Evolutionary conservation across 1,140 invertebrate genomes (phyloP).

Genomic region (silkworm (Bombyx mori)): DNA sequence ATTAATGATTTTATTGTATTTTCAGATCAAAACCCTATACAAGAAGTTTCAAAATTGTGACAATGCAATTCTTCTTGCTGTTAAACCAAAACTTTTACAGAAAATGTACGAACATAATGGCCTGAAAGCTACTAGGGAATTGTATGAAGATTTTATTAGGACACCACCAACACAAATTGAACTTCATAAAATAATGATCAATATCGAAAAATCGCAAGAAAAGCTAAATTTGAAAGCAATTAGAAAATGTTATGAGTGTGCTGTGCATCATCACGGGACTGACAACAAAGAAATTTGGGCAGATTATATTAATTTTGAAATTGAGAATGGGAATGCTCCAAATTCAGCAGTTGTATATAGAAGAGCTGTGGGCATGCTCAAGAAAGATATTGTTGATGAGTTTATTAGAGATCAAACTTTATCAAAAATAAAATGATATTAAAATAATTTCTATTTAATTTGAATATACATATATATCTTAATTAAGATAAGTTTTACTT

Average conservation of each 20-base stretch:
- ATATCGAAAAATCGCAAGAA: conserved; percentile 48
- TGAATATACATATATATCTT: not conserved
- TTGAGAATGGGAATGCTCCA: conserved; percentile 34
- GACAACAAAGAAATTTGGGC: conserved; percentile 48
- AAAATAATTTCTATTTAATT: conserved; percentile 19
- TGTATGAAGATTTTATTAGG: conserved; percentile 57
- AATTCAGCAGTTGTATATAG: conserved; percentile 44
- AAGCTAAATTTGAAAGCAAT: conserved; percentile 40
- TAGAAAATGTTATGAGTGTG: conserved; percentile 54
- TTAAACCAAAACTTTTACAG: conserved; percentile 55
- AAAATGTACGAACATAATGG: conserved; percentile 57
- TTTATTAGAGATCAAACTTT: conserved; percentile 57
- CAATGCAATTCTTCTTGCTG: conserved; percentile 33
- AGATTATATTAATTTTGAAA: conserved; percentile 58
- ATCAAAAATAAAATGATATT: conserved; percentile 38
- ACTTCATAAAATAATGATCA: conserved; percentile 48
- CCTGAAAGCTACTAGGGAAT: conserved; percentile 44
- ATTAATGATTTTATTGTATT: conserved; percentile 16
- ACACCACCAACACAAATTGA: conserved; percentile 54
- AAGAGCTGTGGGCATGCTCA: conserved; percentile 46
- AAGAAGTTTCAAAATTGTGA: conserved; percentile 52
- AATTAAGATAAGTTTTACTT: no score
- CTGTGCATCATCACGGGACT: conserved; percentile 46
- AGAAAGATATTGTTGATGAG: conserved; percentile 53
- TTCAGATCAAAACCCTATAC: conserved; percentile 52